Base-by-base conservation (phyloP, 2,113 vertebrate species). In the Atractosteus spatula region DNA sequence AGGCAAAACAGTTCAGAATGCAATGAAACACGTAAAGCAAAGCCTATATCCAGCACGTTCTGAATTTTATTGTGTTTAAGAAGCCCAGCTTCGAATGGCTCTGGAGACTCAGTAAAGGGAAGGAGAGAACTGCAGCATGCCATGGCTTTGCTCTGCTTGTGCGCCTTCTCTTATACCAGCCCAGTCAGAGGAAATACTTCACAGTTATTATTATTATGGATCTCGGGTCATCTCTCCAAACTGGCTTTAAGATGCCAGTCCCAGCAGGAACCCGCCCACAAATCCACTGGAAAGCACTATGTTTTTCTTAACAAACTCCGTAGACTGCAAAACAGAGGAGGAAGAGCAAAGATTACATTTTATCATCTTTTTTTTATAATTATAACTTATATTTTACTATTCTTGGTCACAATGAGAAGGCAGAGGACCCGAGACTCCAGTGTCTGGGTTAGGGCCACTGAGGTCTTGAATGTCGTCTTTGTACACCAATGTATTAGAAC, bases 241-340 rank as follows among this genome's bases (percentile, higher is more conserved):
- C 59, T 56, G 16, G 70, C 76, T 68, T 91, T 97, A 99, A 1
- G 96, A 99, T 0, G 94, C 97, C 85, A 99, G 89, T 62, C 97
- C 97, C 14, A 99, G 83, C 86, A 99, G 91, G 88, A 99, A 99
- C 67, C 97, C 97, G 86, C 97, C 97, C 41, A 97, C 85, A 84
- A 99, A 99, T 66, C 97, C 96, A 73, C 96, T 93, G 55, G 97
- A 96, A 73, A 98, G 91, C 47, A 98, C 94, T 3, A 98, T 95
- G 87, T 99, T 99, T 79, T 96, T 96, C 84, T 99, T 99, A 85
- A 99, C 89, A 83, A 99, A 99, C 77, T 94, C 96, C 89, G 94
- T 94, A 71, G 96, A 94, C 97, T 99, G 83, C 83, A 85, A 87
- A 81, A 74, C 17, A 85, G 73, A 85, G 68, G 0, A n/a, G 4